Base-by-base conservation (phyloP, 2,797 vertebrate species). In the Coregonus sp. region DNA sequence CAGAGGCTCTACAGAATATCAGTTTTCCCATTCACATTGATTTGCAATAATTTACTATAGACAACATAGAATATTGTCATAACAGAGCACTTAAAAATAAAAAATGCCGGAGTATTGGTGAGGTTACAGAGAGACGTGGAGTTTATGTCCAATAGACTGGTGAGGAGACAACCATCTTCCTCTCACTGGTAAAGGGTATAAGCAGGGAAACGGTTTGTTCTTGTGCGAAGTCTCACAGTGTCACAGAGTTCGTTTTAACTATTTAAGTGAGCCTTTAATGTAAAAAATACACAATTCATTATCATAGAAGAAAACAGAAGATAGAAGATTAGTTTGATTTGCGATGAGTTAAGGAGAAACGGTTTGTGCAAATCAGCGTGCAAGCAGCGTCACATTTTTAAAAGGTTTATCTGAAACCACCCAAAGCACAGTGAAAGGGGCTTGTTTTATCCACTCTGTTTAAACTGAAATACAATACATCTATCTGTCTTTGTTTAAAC, bases 351-450 rank as follows among this genome's bases (percentile, higher is more conserved):
- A 33, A 40, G 31, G 33, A 69, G 50, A 52, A 69, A 37, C 20
- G 35, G 51, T 37, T 50, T 35, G 25, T 25, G 25, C 25, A 25
- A 25, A 25, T 25, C 25, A 25, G 25, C 25, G 25, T 25, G 25
- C 25, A 25, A 25, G 25, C 25, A 25, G 25, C 25, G 25, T 25
- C 25, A 84, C 83, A 84, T 88, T 86, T 76, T 77, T 59, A 80
- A 76, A 83, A 73, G 70, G 75, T 75, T 77, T 74, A 83, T 77
- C 40, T 63, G 82, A 84, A 76, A 71, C 80, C 67, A 70, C 33
- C 75, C 68, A 78, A 79, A 61, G 72, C 14, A 78, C 76, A 80
- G 75, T 75, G 71, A 47, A 71, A 0, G 12, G 11, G 66, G 50
- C 65, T 81, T 40, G 78, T 79, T 86, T 82, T 73, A 81, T 79